Evolutionary conservation across 2,888 invertebrate genomes (phyloP), one percentile per base, ranked within the genome.

Genomic region (Atrina japonica): DNA sequence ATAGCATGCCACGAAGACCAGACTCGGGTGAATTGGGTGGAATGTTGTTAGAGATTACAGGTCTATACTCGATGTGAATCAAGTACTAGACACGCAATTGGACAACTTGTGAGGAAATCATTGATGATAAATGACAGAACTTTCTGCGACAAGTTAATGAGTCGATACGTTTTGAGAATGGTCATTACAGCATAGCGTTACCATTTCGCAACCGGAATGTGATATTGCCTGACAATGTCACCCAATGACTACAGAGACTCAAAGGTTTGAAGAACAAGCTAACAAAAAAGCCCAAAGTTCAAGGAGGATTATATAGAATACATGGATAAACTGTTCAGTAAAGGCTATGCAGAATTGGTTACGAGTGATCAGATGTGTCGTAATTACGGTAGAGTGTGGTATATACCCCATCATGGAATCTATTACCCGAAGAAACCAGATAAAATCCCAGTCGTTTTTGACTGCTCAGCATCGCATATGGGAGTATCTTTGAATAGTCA

Each of bases 11-110:
- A 56, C 66, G 1, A 40, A 41, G 1, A 66, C 56, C n/a, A 47
- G 50, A 30, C 23, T 66, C 30, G 58, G 66, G 1, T 75, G 73
- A 69, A 66, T 69, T 18, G 18, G 61, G 14, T 73, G 72, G 72
- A 70, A 73, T 52, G 49, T 64, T 7, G 21, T 72, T 25, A 27
- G 16, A n/a, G 52, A 30, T 30, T 43, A n/a, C 14, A 18, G 25
- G 21, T 29, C 27, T n/a, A n/a, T n/a, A n/a, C n/a, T n/a, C n/a
- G n/a, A n/a, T 18, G 68, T 60, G 5, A 65, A 70, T 18, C 43
- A 23, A 55, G 66, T 40, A 55, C 53, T n/a, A 30, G 18, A 21
- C 41, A 60, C 21, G 61, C 27, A 45, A 21, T 29, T 14, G 29
- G 21, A 9, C 41, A 61, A 14, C 41, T 73, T 5, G 66, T 18